Percentiles rank a stretch among this genome's conserved stretches.
Conservation (phyloP, 2,113 vertebrate species). For the Dunckerocampus dactyliophorus region DNA sequence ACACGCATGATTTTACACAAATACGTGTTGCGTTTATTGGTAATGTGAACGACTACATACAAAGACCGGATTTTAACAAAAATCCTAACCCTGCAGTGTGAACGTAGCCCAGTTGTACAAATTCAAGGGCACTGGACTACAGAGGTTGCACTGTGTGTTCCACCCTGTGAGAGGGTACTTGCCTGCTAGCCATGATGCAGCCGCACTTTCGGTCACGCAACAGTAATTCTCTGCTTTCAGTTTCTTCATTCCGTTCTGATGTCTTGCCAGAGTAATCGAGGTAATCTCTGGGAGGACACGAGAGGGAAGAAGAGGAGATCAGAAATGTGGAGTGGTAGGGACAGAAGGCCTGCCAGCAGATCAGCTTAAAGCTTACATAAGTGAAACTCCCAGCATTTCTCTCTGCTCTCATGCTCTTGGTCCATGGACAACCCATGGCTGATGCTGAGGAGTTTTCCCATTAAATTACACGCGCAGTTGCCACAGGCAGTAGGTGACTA, state of each 20-base stretch:
- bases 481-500: not conserved
- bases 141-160: conserved; percentile 14
- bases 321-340: conserved; percentile 33
- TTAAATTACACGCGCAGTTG: conserved; percentile 29
- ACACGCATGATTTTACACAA: too few species aligned
- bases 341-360: conserved; percentile 42
- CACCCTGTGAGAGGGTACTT: conserved; percentile 18
- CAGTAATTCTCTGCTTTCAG: conserved; percentile 42
- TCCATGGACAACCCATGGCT: conserved; percentile 4
- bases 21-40: too few species aligned
- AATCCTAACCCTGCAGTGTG: too few species aligned
- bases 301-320: conserved; percentile 35
- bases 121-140: conserved; percentile 13
- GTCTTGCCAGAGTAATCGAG: conserved; percentile 59
- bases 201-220: conserved; percentile 46
- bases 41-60: too few species aligned
- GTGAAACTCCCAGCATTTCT: conserved; percentile 45
- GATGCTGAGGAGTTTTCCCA: conserved; percentile 4
- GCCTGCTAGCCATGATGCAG: conserved; percentile 39
- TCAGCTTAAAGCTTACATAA: conserved; percentile 52
- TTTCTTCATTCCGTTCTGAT: conserved; percentile 52
- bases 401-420: conserved; percentile 2
- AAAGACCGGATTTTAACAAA: too few species aligned
- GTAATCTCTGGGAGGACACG: conserved; percentile 54
- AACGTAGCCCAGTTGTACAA: not conserved